Evolutionary conservation across 2,888 invertebrate genomes (phyloP).

Genomic region (Epirrita christyi): DNA sequence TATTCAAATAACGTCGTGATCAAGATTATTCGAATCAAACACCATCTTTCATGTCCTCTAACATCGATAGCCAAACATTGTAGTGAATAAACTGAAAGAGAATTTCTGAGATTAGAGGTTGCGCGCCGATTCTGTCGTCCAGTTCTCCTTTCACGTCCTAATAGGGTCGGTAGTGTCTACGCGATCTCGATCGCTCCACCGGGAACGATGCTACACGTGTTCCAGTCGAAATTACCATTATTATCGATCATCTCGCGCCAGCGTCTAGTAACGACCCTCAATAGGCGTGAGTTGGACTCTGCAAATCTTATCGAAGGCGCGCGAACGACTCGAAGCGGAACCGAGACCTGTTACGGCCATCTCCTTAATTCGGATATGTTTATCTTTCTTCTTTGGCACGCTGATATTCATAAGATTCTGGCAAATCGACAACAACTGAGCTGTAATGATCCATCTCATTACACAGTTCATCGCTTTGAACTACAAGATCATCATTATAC

Average conservation of each 20-base stretch:
- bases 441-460: slow-evolving; percentile 56
- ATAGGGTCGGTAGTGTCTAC: slow-evolving; percentile 59
- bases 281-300: slow-evolving; percentile 67
- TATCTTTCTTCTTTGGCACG: slow-evolving; percentile 50
- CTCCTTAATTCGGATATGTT: slow-evolving; percentile 61
- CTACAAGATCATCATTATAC: slow-evolving; percentile 50
- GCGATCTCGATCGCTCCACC: slow-evolving; percentile 71
- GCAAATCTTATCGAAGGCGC: slow-evolving; percentile 67
- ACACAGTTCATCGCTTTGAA: slow-evolving; percentile 46
- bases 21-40: slow-evolving; percentile 36
- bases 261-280: slow-evolving; percentile 78
- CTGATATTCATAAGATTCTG: slow-evolving; percentile 40
- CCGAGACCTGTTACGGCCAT: slow-evolving; percentile 56
- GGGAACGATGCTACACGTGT: slow-evolving; percentile 80
- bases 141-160: slow-evolving; percentile 70
- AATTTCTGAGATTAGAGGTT: slow-evolving; percentile 30
- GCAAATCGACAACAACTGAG: slow-evolving; percentile 50
- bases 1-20: slow-evolving; percentile 29
- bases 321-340: slow-evolving; percentile 43
- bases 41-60: slow-evolving; percentile 34
- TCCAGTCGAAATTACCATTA: slow-evolving; percentile 80
- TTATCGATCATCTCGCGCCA: slow-evolving; percentile 82
- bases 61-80: slow-evolving; percentile 33
- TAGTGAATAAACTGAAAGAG: slow-evolving; percentile 38
- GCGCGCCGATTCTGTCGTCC: slow-evolving; percentile 67